Base-by-base conservation (phyloP, 1,140 invertebrate genomes). In the Lineus longissimus region DNA sequence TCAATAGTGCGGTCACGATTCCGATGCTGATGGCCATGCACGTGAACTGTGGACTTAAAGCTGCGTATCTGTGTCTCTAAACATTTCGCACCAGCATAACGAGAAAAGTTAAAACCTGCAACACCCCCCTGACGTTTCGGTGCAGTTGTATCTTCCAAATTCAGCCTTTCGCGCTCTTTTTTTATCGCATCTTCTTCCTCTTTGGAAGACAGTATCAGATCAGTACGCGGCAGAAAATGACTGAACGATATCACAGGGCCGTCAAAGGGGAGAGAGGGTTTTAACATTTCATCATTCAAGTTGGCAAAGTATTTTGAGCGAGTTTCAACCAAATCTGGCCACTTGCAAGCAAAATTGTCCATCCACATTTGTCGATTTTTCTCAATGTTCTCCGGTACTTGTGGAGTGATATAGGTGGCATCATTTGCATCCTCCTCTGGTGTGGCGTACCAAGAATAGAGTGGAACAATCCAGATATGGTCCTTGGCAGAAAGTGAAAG, bases 371-470 rank as follows among this genome's bases (percentile, higher is more conserved):
- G 2, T 27, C 55, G 4, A 15, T 27, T 19, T 13, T 55, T 51
- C 30, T 55, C 51, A 17, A 23, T 56, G 29, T 59, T 19, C 23
- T 62, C 61, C 6, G 13, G 30, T 17, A 27, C 23, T 1, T 22
- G 17, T 2, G 55, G 47, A 0, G 15, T 33, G 23, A 65, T 22
- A 51, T 66, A 69, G 4, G 66, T 31, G 2, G 64, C 59, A 56
- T 66, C 61, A n/a, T 55, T 40, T 17, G 40, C 13, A 47, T 66
- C 64, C 6, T 69, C 67, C n/a, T 69, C 64, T 23, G 64, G 67
- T 23, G 55, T 66, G 0, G 64, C 29, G 30, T 69, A 69, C 67
- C 67, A 69, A 9, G 67, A 69, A 47, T 66, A 66, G 11, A 69
- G 47, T 11, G 67, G 67, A 17, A 66, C 64, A 9, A 69, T 36